Evolutionary conservation across 2,797 vertebrate species (phyloP), one percentile per base, ranked within the genome.

Genomic region (Alfaro cultratus): DNA sequence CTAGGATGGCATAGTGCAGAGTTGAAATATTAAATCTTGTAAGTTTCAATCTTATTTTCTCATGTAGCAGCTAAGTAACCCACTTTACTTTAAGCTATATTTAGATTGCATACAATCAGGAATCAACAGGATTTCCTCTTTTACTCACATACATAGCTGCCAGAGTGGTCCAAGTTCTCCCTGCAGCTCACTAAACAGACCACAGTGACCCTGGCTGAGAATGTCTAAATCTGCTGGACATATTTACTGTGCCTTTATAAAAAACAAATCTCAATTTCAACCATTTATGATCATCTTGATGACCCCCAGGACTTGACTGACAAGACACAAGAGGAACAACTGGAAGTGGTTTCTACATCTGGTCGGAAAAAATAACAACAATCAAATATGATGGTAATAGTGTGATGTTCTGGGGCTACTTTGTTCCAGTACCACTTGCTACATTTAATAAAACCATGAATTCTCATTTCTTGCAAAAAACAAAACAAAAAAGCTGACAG

Each of bases 101-200:
- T 71, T 71, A 45, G 68, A 45, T 71, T n/a, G 78, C 57, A 76
- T 53, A 51, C 34, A 53, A 74, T 51, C 47, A 43, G 49, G 36
- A 55, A 53, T 10, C 73, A 39, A 53, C 26, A 55, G 15, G 49
- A 53, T 39, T 53, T 53, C 34, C 73, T 53, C 47, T 73, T 46
- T 73, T 34, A 51, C 31, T 73, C 46, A 34, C 11, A 18, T 36
- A 18, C 18, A 74, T 47, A 39, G 73, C 34, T 51, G 47, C 46
- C 47, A 53, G 21, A 23, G 18, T 36, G 47, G 31, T 36, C 11
- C 47, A 18, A 3, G 47, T 39, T 51, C 46, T 34, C 46, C 12
- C 46, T 12, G 31, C 34, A 46, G 46, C 45, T 47, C 45, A 51
- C 18, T 73, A 51, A 73, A 73, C 18, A 36, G 11, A 74, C 47